Evolutionary conservation across 1,140 invertebrate species (phyloP), one percentile per base, ranked within the genome.

Genomic region (Druon quercuslanigerum): DNA sequence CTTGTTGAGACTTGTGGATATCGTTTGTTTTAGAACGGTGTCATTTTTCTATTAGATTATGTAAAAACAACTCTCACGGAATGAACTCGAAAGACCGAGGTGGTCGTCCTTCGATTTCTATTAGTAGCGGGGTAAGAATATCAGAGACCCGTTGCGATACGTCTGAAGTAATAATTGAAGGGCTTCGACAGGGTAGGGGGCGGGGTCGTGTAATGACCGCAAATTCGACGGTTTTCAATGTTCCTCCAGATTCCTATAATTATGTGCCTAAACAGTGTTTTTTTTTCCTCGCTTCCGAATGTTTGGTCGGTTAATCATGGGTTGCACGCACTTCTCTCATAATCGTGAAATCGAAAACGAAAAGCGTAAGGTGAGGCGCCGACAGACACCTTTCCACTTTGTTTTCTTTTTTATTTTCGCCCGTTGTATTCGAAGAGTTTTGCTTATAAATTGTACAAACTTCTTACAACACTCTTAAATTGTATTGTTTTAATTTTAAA

Each of bases 31-130:
- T 84, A 79, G 79, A 82, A 79, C 80, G 83, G 85, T 87, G 82
- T 85, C 83, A 83, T 84, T 84, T 87, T 87, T 87, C 83, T 83
- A 78, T 75, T 66, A 79, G 82, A 84, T 87, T 87, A 87, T 84
- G 83, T 82, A 87, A 87, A 46, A 83, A 82, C 85, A 80, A 54
- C 75, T 66, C 9, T 77, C 83, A 78, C 81, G 72, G 78, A 82
- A 81, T 82, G 75, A 73, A 80, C 75, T 81, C 57, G 79, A 82
- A 79, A 79, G 78, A 76, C 77, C 76, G 72, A 82, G 79, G 79
- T 79, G 75, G 83, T 81, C 82, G 81, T 84, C 83, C 81, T 83
- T 84, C 81, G 75, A 73, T 60, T 17, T 56, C n/a, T 40, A 33
- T 14, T 77, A 77, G 78, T 76, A 78, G 72, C 73, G 72, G 80